Evolutionary conservation across 2,797 vertebrate genomes (phyloP).

Genomic region (Sebastes nivosus): DNA sequence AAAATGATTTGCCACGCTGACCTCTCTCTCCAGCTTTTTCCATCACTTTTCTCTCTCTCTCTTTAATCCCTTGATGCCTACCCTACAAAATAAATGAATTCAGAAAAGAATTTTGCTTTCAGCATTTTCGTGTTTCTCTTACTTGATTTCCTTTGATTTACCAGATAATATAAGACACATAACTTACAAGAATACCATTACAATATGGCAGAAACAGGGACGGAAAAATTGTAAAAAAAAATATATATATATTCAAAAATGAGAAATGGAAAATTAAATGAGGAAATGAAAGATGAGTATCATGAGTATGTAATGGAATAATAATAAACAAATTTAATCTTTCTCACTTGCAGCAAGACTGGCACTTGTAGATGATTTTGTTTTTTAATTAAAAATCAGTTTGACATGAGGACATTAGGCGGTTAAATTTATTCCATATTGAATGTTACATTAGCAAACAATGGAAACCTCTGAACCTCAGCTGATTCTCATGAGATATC

Average conservation of each 20-base stretch:
- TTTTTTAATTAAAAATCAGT: background rate
- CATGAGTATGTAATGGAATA: background rate
- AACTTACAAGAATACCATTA: background rate
- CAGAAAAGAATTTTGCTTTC: background rate
- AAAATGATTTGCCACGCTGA: conserved; percentile 71
- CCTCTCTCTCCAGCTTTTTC: conserved; percentile 42
- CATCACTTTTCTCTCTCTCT: conserved; percentile 58
- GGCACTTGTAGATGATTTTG: background rate
- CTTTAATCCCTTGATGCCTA: conserved; percentile 26
- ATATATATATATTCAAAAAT: background rate
- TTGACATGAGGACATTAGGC: background rate
- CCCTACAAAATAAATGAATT: conserved; percentile 15
- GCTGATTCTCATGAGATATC: background rate
- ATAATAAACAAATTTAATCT: background rate
- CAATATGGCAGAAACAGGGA: too few species aligned
- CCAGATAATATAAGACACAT: background rate
- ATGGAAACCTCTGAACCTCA: background rate
- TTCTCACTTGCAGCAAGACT: background rate
- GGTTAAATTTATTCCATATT: background rate
- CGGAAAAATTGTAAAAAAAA: background rate
- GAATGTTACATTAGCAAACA: background rate
- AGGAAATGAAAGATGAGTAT: background rate
- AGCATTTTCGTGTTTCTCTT: background rate
- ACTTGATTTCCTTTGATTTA: background rate
- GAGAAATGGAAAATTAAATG: background rate